Evolutionary conservation across 2,888 invertebrate genomes (phyloP), one percentile per base, ranked within the genome.

Genomic region (Watsonalla cultraria): DNA sequence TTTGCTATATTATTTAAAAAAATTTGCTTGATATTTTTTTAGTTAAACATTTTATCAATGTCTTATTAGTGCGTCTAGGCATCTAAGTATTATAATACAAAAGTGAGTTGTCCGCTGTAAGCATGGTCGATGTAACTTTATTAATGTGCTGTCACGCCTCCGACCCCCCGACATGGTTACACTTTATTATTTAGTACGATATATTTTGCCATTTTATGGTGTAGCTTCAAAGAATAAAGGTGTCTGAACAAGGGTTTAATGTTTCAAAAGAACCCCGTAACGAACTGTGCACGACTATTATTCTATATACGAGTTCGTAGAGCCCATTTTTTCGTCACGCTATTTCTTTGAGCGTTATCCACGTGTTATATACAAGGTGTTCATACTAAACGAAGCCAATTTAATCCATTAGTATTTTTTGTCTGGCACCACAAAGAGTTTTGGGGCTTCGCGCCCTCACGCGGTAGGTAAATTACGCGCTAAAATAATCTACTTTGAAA

Each of bases 211-310:
- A 51, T 52, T 60, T 60, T 59, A 62, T 57, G 50, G 55, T 50
- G 50, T 54, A 56, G 48, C 52, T 56, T 57, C 60, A 63, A 65
- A 65, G 61, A 62, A 67, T 66, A 70, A 71, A 66, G 64, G 66
- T 64, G 56, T 61, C 56, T 62, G 65, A 66, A 74, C 70, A 70
- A 70, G 64, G 68, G 72, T 71, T 68, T 76, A 68, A 69, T 71
- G 65, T 77, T 76, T 70, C 72, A 74, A 76, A 70, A 73, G 69
- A 71, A 64, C 72, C 70, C 66, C 68, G 69, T 72, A 72, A 63
- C 65, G 63, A 70, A 70, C 65, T 63, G 62, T 64, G 51, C 58
- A 56, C 55, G 56, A 51, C 37, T 58, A 53, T 42, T 65, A 60
- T 66, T 64, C 61, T 58, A 68, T 67, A 68, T 67, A 61, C 54